Conservation (phyloP, 37 sponge, comb jelly and placozoan species). For the Ianthella basta region DNA sequence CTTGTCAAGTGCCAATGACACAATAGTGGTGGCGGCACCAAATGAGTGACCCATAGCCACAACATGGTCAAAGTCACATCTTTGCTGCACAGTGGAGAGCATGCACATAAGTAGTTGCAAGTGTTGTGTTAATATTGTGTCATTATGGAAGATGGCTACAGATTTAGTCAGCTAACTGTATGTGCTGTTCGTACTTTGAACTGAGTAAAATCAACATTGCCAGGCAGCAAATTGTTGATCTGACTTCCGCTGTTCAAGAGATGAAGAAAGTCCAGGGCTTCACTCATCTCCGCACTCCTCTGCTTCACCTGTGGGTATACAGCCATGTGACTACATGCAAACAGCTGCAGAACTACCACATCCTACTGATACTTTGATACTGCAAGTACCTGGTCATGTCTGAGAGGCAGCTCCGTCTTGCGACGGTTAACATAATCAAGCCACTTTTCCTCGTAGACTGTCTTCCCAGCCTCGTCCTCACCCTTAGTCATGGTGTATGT, state of each 20-base stretch:
- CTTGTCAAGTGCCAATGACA: constrained; percentile 60
- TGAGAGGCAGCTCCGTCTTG: not conserved
- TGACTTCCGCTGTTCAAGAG: constrained; percentile 50
- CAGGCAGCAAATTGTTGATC: constrained; percentile 48
- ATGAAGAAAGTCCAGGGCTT: constrained; percentile 52
- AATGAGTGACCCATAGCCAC: constrained; percentile 81
- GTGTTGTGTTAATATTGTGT: not conserved
- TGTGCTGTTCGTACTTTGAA: constrained; percentile 36
- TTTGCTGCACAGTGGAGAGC: constrained; percentile 34
- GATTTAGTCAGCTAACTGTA: not conserved
- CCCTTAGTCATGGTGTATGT: not conserved
- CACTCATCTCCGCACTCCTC: constrained; percentile 35
- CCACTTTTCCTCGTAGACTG: constrained; percentile 7
- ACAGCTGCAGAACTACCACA: too few species aligned
- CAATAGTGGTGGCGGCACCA: constrained; percentile 68
- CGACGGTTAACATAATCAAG: not conserved
- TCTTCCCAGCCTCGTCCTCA: not conserved
- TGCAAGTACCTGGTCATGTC: constrained; percentile 22
- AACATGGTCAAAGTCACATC: constrained; percentile 50
- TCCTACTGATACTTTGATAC: not conserved
- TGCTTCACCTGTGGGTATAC: constrained; percentile 27
- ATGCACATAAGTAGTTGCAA: not conserved
- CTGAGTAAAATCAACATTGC: constrained; percentile 52
- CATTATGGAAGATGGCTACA: not conserved
- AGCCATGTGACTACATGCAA: too few species aligned